Percentiles rank a stretch among this genome's conserved stretches.
Evolutionary conservation across 2,797 vertebrate genomes (phyloP).

Genomic region (Bothrops alternatus): DNA sequence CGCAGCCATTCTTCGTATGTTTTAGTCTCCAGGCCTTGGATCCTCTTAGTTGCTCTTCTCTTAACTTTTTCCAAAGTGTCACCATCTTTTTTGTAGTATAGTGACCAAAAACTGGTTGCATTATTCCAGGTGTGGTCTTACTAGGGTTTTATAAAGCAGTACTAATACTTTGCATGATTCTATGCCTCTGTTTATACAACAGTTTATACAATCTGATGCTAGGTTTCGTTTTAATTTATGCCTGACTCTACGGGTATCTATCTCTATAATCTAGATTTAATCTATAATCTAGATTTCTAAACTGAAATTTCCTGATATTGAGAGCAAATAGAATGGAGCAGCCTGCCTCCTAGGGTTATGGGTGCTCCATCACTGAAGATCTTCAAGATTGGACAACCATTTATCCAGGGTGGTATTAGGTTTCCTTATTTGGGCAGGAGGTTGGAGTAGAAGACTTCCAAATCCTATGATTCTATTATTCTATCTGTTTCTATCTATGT

Average conservation of each 20-base stretch:
- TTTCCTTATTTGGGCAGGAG: not conserved
- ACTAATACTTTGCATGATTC: too few species aligned
- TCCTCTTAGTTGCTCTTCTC: too few species aligned
- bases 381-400: not conserved
- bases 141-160: too few species aligned
- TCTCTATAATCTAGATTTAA: not conserved
- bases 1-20: too few species aligned
- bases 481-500: not conserved
- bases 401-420: not conserved
- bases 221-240: not conserved
- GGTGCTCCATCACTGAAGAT: not conserved
- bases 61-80: too few species aligned
- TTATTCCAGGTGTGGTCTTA: too few species aligned
- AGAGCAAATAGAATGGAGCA: not conserved
- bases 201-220: not conserved
- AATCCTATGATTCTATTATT: not conserved
- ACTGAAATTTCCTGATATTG: not conserved
- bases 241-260: not conserved
- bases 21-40: too few species aligned
- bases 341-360: not conserved
- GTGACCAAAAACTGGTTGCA: too few species aligned
- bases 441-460: not conserved
- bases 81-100: too few species aligned
- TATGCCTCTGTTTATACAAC: too few species aligned
- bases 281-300: not conserved